Base-by-base conservation (phyloP, 2,113 vertebrate genomes). In the Corythoichthys intestinalis region DNA sequence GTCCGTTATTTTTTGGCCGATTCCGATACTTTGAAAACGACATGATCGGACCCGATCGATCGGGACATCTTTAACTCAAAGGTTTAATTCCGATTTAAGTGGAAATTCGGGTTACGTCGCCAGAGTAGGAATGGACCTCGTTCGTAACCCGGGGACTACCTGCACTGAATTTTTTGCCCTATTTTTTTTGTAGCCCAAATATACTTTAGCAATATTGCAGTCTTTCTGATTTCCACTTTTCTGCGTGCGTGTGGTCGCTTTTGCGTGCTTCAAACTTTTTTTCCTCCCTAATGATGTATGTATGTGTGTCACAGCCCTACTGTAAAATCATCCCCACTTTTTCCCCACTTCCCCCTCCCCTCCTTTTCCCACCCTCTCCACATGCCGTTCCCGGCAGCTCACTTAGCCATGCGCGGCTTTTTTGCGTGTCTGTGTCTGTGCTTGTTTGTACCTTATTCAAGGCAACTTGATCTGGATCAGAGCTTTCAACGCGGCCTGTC, bases 301-400 rank as follows among this genome's bases (percentile, higher is more conserved):
- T 72, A 76, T 74, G 73, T 70, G 79, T 81, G 72, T 73, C 79
- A 81, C 78, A 71, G 72, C 61, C 54, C 62, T 57, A 68, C 77
- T 79, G 73, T 87, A 82, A 86, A 82, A 82, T 73, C 71, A 79
- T 75, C 80, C 77, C 67, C 48, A 58, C 75, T 69, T 74, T 78
- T 70, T 58, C 66, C 59, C 17, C 15, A 28, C 20, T 28, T 41
- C 80, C 57, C n/a, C 70, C 69, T 69, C 75, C 79, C 71, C 82
- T 73, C 76, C 70, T 72, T 73, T 76, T 83, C 72, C 80, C 80
- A 76, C 75, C 80, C 72, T 62, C 59, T 59, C 68, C 61, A 46
- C 28, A 44, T 72, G 67, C 75, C 63, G 50, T 91, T 87, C 85
- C 87, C 76, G 81, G 80, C 87, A 88, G 66, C 70, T 65, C 70